A percentile compares a stretch with the other conserved stretches of the same genome.
phyloP scores from a whole-genome alignment of 2,888 invertebrate species.

The Ametastegia equiseti region DNA sequence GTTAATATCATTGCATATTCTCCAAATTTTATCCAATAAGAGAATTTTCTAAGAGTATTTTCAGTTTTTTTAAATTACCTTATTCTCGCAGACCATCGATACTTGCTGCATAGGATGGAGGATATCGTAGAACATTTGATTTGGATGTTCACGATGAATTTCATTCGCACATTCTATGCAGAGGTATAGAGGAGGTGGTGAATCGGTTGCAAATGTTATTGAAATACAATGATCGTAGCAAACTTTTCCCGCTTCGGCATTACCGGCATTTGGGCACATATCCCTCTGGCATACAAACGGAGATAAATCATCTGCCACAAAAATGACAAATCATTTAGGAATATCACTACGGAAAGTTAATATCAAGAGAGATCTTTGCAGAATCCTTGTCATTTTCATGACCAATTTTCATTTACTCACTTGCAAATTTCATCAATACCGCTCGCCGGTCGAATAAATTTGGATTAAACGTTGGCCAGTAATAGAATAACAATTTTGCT shows the following conservation, averaged over 20 bases:
- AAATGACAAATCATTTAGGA: neutral
- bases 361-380: neutral
- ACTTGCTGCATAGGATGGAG: slow-evolving; percentile 96
- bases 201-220: slow-evolving; percentile 90
- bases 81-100: slow-evolving; percentile 97
- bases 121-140: slow-evolving; percentile 91
- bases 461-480: slow-evolving; percentile 99
- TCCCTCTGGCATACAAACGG: slow-evolving; percentile 94
- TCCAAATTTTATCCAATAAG: neutral
- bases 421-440: slow-evolving; percentile 91
- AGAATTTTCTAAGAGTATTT: slow-evolving; percentile 7
- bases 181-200: slow-evolving; percentile 95
- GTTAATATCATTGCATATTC: neutral
- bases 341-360: neutral
- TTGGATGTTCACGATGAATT: slow-evolving; percentile 91
- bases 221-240: slow-evolving; percentile 96
- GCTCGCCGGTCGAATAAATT: slow-evolving; percentile 94
- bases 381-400: neutral
- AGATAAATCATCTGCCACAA: slow-evolving; percentile 82
- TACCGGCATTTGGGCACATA: slow-evolving; percentile 92
- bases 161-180: slow-evolving; percentile 98
- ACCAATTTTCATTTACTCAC: slow-evolving; percentile 77
- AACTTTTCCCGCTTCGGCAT: slow-evolving; percentile 93
- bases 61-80: slow-evolving; percentile 77
- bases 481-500: slow-evolving; percentile 97